Evolutionary conservation across 2,113 vertebrate genomes (phyloP), one percentile per base, ranked within the genome.

Genomic region (Rhadina sibilatrix): DNA sequence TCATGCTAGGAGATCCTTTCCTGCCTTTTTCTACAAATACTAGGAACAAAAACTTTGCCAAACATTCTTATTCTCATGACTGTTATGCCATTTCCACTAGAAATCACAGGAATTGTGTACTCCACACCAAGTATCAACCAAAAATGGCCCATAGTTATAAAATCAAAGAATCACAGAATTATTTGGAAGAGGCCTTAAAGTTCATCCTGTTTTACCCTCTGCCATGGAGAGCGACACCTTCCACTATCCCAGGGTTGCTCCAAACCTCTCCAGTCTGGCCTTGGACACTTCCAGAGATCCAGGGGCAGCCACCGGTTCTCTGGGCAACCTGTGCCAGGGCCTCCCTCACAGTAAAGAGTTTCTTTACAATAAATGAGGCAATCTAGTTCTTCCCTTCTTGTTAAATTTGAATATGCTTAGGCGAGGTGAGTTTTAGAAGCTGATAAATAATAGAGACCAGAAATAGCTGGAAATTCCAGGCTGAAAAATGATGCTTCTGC

Each of bases 231-330:
- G 19, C 11, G 24, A 53, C n/a, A 40, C 2, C 9, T 75, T 22
- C 9, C n/a, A 53, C n/a, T 15, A 1, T 2, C 5, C 28, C 30
- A 68, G 13, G 14, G 33, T 0, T 60, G 0, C 11, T 40, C 17
- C 53, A 38, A 52, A 20, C 4, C n/a, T 24, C 0, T 53, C n/a
- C 69, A 66, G 0, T 15, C 19, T 30, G 33, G 13, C 33, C 24
- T n/a, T 30, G 28, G 3, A 4, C 53, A 46, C 2, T 40, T 0
- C 28, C 38, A 68, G 33, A 13, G n/a, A 15, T 46, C 27, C 56
- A 49, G 37, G 10, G 8, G 3, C 31, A 72, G 22, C 68, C 52
- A 13, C 44, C 65, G 15, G 12, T 28, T 2, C 35, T 72, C 37
- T 65, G 86, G 31, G 14, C 4, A 72, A 4, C 3, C 42, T 80